phyloP scores from a whole-genome alignment of 2,888 invertebrate species.

The Panzeria rudis region DNA sequence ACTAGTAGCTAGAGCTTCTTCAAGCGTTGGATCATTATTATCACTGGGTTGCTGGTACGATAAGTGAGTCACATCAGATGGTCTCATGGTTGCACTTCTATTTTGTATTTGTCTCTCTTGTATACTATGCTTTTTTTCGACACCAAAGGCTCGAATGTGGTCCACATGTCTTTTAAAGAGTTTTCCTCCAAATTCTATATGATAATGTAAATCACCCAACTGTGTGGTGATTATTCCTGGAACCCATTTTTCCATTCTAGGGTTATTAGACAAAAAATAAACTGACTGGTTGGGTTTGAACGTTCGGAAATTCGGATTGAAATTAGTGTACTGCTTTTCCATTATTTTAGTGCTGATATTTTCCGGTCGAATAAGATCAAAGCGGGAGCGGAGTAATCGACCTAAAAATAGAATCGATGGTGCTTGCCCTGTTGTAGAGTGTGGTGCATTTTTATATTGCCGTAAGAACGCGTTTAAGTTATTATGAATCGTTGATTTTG shows the following conservation, averaged over 20 bases:
- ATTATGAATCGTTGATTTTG: too few species aligned
- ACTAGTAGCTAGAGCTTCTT: too few species aligned
- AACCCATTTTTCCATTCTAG: constrained; percentile 24
- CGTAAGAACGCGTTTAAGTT: constrained; percentile 52
- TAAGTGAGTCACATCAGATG: too few species aligned
- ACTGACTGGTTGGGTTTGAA: constrained; percentile 31
- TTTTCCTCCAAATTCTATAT: constrained; percentile 22
- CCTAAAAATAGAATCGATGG: constrained; percentile 63
- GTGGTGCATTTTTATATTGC: constrained; percentile 62
- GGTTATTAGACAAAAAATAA: constrained; percentile 40
- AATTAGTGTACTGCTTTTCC: constrained; percentile 24
- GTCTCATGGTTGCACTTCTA: too few species aligned
- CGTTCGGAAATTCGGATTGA: constrained; percentile 17
- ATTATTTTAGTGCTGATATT: constrained; percentile 1
- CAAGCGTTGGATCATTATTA: too few species aligned
- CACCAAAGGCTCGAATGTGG: too few species aligned
- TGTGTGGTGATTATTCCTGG: not conserved
- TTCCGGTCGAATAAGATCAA: constrained; percentile 62
- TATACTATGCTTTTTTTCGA: too few species aligned
- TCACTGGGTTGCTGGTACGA: too few species aligned
- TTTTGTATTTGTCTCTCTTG: too few species aligned
- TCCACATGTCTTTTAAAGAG: too few species aligned
- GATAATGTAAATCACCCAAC: constrained; percentile 35
- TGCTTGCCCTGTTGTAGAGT: constrained; percentile 53
- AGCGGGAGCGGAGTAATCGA: constrained; percentile 54